Conservation (phyloP, 2,113 vertebrate genomes). For the Sylvietta virens region DNA sequence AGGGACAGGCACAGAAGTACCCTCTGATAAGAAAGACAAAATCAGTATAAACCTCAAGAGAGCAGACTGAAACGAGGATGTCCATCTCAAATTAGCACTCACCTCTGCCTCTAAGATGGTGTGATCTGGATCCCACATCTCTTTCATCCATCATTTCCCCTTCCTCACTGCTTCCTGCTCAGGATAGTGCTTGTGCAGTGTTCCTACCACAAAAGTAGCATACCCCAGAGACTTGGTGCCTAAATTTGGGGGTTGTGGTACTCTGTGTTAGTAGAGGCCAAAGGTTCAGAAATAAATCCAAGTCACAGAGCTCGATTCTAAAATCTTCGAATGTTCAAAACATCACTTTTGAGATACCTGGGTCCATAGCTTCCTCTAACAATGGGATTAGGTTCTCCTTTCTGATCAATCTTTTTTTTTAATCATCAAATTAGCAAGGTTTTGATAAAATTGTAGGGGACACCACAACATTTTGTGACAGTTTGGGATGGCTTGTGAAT, state of each 20-base stretch:
- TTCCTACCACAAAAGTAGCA: not conserved
- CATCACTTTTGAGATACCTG: not conserved
- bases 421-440: not conserved
- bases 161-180: not conserved
- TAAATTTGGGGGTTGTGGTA: not conserved
- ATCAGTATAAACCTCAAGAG: not conserved
- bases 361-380: not conserved
- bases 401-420: not conserved
- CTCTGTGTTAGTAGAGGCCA: not conserved
- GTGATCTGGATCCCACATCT: not conserved
- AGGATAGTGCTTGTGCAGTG: not conserved
- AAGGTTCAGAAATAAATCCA: not conserved
- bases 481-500: not conserved
- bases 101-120: not conserved
- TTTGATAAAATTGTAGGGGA: not conserved
- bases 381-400: not conserved
- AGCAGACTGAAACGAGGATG: not conserved
- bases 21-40: not conserved
- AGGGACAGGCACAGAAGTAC: not conserved
- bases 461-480: not conserved
- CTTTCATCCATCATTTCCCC: not conserved
- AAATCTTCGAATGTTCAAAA: not conserved
- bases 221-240: not conserved
- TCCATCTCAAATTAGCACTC: not conserved
- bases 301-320: not conserved